Base-by-base conservation (phyloP, 2,888 invertebrate genomes). In the Drosophila maculinotata region DNA sequence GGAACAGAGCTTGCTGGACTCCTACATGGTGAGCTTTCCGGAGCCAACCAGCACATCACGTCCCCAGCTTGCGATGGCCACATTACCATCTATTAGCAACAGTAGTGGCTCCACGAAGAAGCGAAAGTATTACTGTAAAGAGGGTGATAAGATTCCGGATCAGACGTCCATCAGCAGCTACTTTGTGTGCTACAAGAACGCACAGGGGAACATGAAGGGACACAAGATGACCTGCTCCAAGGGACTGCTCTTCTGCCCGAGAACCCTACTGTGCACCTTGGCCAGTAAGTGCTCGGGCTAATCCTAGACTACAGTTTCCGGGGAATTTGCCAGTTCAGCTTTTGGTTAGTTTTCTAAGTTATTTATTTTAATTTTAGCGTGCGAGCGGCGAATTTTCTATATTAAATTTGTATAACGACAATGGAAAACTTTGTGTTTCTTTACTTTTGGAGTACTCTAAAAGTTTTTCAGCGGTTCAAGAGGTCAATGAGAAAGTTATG, bases 91-190 rank as follows among this genome's bases (percentile, higher is more conserved):
- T 15, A 17, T 39, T 26, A 28, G 33, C 42, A 53, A 38, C 45
- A 48, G 45, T 38, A 39, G 49, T 23, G 58, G 49, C 0, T 30
- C 64, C 3, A 44, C 45, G 1, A 91, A 90, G 62, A 90, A 89
- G 48, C 84, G 90, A 1, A 91, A 90, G 48, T 90, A 91, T 60
- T 91, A 91, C 56, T 92, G 93, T 60, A 89, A 88, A 25, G 91
- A 91, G 58, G 90, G 91, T 2, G 93, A 92, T 26, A 93, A 93
- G 79, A 89, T 91, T 7, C 90, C 91, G 1, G 93, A 93, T 79
- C 90, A 90, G 41, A 90, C 89, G 1, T 93, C 93, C 1, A 90
- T 91, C 6, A 89, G 79, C 30, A 92, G 90, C 76, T 93, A 93
- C 64, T 93, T 92, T 74, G 90, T 93, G 23, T 93, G 93, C 81